These are phyloP conservation scores for Anguilla obscura DNA, from an alignment of 2,797 vertebrate genomes.

Conservation along the genomic window DNA sequence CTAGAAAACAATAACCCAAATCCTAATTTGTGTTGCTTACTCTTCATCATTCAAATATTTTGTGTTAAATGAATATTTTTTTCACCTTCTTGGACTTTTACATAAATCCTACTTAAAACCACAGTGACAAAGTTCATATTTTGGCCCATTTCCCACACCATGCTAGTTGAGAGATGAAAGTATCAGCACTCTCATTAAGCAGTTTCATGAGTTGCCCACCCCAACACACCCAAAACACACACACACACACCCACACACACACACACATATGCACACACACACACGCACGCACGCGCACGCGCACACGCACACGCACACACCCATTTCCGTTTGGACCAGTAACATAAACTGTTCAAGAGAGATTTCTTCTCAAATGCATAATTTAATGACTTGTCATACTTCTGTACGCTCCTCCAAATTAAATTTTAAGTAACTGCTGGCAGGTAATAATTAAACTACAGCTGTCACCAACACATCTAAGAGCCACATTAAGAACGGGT, in stretches of 20 bases:
- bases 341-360: slow-evolving; percentile 15
- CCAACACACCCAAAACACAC: no score
- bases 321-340: slow-evolving; percentile 25
- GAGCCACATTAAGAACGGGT: slow-evolving; percentile 8
- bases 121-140: neutral
- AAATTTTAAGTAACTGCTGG: slow-evolving; percentile 50
- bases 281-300: neutral
- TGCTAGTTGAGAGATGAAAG: neutral
- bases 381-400: slow-evolving; percentile 45
- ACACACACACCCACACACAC: no score
- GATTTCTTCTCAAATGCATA: slow-evolving; percentile 34
- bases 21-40: neutral
- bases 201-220: neutral
- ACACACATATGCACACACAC: neutral
- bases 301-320: neutral
- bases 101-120: neutral
- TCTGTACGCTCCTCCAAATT: slow-evolving; percentile 42
- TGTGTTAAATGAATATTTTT: neutral
- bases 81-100: neutral
- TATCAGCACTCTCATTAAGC: slow-evolving; percentile 22
- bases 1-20: neutral
- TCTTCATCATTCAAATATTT: neutral
- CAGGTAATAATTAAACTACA: slow-evolving; percentile 51
- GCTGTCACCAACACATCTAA: slow-evolving; percentile 49
- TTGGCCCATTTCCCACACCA: neutral